Conservation (phyloP, 1,140 invertebrate species). For the Macrobrachium nipponense region DNA sequence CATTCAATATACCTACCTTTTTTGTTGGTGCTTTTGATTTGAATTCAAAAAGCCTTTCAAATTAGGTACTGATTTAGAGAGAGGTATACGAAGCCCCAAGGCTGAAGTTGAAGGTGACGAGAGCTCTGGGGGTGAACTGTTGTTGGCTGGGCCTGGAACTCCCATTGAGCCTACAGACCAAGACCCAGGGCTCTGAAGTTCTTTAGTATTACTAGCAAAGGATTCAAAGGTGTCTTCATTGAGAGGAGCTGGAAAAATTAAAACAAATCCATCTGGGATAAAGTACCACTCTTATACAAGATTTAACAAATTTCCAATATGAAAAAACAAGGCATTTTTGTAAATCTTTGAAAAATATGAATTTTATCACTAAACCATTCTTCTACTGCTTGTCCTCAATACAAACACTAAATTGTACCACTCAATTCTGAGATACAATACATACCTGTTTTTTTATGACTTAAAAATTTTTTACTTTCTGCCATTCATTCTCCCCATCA, state of each 20-base stretch:
- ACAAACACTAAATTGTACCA: no score
- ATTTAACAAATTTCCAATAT: no score
- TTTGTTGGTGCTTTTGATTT: constrained; percentile 1
- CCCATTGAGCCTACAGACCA: constrained; percentile 6
- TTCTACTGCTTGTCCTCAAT: no score
- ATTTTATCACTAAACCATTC: no score
- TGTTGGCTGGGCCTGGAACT: constrained; percentile 5
- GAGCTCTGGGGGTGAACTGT: neutral
- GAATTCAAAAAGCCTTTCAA: constrained; percentile 34
- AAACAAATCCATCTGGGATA: neutral
- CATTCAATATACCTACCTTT: neutral
- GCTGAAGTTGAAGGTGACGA: neutral
- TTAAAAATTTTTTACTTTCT: no score
- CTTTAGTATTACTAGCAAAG: neutral
- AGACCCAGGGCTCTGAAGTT: constrained; percentile 1
- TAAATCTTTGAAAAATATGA: no score
- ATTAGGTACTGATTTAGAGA: constrained; percentile 43
- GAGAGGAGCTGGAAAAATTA: neutral
- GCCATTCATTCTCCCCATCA: no score
- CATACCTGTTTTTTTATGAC: no score
- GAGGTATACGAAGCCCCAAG: neutral
- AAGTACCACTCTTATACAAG: no score
- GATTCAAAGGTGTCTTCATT: neutral
- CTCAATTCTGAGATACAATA: no score
- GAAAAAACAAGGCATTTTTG: no score